Evolutionary conservation across 2,113 vertebrate genomes (phyloP), one percentile per base, ranked within the genome.

Genomic region (Pterocles gutturalis): DNA sequence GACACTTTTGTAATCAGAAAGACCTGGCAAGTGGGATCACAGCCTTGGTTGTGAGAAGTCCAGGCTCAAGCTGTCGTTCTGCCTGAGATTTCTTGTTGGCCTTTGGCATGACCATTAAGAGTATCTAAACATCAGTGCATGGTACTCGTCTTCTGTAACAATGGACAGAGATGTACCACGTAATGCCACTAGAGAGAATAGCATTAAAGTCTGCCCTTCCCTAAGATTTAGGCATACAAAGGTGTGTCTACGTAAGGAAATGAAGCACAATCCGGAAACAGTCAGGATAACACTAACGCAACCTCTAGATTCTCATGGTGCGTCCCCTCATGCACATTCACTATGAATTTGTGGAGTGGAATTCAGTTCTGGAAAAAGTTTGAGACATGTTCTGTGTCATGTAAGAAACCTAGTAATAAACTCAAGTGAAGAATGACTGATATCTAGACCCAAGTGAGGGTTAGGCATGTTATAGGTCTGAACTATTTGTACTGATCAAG

Each of bases 241-340:
- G 3, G 2, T 4, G 15, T 18, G 5, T n/a, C 20, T 60, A n/a
- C 3, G 25, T 54, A 71, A 64, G 4, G n/a, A 64, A 92, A 79
- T 8, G 1, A 90, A 79, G 6, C 7, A 28, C 13, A 17, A 31
- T 49, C 9, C 31, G 65, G 33, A 69, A 79, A 61, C 8, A 21
- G 3, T 10, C 33, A 83, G 22, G 17, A 51, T 11, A 6, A 2
- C 13, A 22, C 16, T 46, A 87, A 43, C 5, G 38, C 4, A 34
- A 6, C n/a, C 33, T 60, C 29, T n/a, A 18, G 5, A 4, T 92
- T 82, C 71, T 57, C 29, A 25, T 20, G 22, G 7, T 21, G 1
- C 8, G 19, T 58, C 11, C 12, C 26, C 80, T 66, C 18, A 36
- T 5, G 12, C 1, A 22, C 2, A 11, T 72, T 83, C 2, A 0